phyloP scores from a whole-genome alignment of 2,797 vertebrate genomes.

The Macrochelys suwanniensis region DNA sequence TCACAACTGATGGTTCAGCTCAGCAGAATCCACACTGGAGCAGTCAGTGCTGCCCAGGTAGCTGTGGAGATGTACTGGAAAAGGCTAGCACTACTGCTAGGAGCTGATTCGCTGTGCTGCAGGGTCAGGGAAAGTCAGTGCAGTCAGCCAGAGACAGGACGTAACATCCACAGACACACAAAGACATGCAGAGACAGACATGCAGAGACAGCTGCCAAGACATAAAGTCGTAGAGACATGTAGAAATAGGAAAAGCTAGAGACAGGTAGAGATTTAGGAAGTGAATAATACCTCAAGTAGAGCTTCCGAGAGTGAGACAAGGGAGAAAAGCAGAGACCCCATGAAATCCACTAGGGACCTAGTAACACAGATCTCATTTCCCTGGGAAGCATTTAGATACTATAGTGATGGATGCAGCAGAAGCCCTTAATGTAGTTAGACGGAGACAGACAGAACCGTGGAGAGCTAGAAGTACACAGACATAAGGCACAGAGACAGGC shows the following conservation, averaged over 20 bases:
- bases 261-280: background rate
- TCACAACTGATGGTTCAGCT: background rate
- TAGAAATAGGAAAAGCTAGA: too few species aligned
- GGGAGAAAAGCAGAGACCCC: background rate
- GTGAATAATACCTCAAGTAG: background rate
- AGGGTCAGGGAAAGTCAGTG: background rate
- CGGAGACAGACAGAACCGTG: background rate
- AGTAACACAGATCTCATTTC: background rate
- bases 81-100: background rate
- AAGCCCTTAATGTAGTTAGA: background rate
- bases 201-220: background rate
- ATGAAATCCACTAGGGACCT: background rate
- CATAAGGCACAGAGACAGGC: background rate
- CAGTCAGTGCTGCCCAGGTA: background rate
- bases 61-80: background rate
- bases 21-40: background rate
- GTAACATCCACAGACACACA: background rate
- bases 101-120: background rate
- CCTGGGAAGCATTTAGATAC: background rate
- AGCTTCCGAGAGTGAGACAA: background rate
- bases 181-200: background rate
- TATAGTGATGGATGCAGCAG: background rate
- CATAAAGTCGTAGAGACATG: too few species aligned
- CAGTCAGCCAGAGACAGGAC: background rate
- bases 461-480: too few species aligned